A percentile compares a stretch with the other conserved stretches of the same genome.
Evolutionary conservation across 2,888 invertebrate genomes (phyloP).

Genomic region (Theretra japonica): DNA sequence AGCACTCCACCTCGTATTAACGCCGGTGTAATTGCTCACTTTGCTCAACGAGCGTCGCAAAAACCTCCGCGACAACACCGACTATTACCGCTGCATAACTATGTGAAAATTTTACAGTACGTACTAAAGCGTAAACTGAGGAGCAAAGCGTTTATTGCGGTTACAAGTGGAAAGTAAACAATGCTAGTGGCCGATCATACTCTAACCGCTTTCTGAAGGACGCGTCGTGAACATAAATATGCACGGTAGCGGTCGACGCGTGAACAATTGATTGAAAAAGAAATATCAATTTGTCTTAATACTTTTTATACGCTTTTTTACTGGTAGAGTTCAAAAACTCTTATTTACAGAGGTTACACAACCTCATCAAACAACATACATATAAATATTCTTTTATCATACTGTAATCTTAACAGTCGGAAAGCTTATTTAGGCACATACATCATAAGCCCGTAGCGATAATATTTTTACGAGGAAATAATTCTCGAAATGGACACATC

Average conservation of each 20-base stretch:
- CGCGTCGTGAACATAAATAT: not conserved
- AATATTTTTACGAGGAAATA: not conserved
- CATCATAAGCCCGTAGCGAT: not conserved
- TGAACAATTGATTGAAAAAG: not conserved
- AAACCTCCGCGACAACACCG: slow-evolving; percentile 30
- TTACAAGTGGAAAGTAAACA: slow-evolving; percentile 24
- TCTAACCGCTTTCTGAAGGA: slow-evolving; percentile 12
- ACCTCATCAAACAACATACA: too few species aligned
- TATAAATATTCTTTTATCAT: not conserved
- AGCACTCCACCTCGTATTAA: slow-evolving; percentile 36
- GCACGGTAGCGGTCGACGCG: not conserved
- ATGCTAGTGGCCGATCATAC: slow-evolving; percentile 19
- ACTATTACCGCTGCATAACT: not conserved
- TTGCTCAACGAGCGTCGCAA: slow-evolving; percentile 38
- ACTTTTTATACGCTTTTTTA: not conserved
- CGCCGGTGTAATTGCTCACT: slow-evolving; percentile 48
- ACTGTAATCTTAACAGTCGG: not conserved
- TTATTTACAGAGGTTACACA: not conserved
- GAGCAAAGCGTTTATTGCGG: slow-evolving; percentile 14
- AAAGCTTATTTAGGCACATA: not conserved
- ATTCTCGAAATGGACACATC: not conserved
- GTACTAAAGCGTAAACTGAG: not conserved
- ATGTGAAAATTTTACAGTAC: slow-evolving; percentile 4
- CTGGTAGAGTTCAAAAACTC: too few species aligned
- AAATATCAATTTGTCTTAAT: not conserved